phyloP scores from a whole-genome alignment of 2,888 invertebrate species.

The Timema podura region DNA sequence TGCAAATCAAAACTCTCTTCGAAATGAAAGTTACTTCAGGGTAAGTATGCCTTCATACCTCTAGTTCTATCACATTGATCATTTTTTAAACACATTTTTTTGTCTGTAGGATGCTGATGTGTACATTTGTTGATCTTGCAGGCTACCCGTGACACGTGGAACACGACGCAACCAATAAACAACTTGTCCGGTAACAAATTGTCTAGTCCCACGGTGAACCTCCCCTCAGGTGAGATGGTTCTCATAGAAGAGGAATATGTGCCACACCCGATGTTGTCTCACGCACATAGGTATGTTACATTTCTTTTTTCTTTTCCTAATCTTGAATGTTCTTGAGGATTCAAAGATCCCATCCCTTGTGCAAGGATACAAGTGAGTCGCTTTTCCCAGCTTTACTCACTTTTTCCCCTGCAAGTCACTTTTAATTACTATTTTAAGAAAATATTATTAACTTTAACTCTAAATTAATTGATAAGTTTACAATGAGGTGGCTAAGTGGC shows the following conservation, averaged over 20 bases:
- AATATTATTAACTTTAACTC: too few species aligned
- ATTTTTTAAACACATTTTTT: conserved; percentile 12
- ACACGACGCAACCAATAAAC: conserved; percentile 44
- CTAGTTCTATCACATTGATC: conserved; percentile 9
- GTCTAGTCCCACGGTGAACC: conserved; percentile 53
- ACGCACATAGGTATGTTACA: conserved; percentile 14
- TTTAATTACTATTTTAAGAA: too few species aligned
- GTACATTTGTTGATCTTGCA: conserved; percentile 33
- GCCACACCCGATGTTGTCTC: conserved; percentile 33
- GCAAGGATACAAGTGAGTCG: too few species aligned
- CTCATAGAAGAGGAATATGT: conserved; percentile 54
- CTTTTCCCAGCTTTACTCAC: too few species aligned
- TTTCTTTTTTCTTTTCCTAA: not conserved
- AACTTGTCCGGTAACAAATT: conserved; percentile 40
- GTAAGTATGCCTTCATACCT: conserved; percentile 59
- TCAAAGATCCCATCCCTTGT: too few species aligned
- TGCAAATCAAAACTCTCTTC: conserved; percentile 50
- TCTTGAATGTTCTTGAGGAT: too few species aligned
- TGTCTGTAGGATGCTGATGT: too few species aligned
- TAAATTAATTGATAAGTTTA: too few species aligned
- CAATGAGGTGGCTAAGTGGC: too few species aligned
- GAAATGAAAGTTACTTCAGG: conserved; percentile 91
- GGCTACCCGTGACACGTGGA: conserved; percentile 59
- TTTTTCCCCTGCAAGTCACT: too few species aligned
- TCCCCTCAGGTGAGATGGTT: conserved; percentile 47